Conservation (phyloP, 2,113 vertebrate species). For the Zootoca vivipara region DNA sequence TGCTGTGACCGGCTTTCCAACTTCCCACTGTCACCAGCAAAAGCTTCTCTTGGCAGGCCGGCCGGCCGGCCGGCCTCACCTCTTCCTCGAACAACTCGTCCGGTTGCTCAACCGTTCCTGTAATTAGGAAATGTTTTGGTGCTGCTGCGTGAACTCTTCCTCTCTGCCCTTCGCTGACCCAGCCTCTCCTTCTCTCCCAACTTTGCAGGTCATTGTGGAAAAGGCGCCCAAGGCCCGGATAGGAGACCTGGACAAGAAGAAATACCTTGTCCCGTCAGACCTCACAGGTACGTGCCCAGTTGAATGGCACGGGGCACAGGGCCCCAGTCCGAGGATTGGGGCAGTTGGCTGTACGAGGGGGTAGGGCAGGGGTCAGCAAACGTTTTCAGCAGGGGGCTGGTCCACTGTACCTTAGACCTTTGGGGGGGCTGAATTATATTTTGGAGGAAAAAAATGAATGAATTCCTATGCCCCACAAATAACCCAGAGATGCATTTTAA, state of each 20-base stretch:
- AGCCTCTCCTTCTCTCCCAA: fast-evolving
- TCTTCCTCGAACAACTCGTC: not conserved
- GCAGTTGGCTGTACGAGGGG: too few species aligned
- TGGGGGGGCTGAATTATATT: too few species aligned
- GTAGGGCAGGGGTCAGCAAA: too few species aligned
- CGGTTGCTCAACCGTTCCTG: not conserved
- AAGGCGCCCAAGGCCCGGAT: slow-evolving; percentile 94
- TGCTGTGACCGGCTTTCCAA: not conserved
- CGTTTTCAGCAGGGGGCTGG: too few species aligned
- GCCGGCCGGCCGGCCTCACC: not conserved
- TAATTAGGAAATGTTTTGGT: not conserved
- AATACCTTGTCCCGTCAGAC: slow-evolving; percentile 93
- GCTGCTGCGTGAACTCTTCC: not conserved
- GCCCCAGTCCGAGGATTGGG: not conserved
- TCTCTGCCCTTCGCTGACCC: not conserved
- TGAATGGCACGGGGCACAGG: not conserved
- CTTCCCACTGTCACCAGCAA: not conserved
- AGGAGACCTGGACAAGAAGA: slow-evolving; percentile 95
- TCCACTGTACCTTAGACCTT: too few species aligned
- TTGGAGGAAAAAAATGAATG: too few species aligned
- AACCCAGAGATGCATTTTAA: too few species aligned
- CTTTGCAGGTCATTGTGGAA: slow-evolving; percentile 88
- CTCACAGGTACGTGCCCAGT: slow-evolving; percentile 81
- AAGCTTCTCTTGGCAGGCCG: not conserved
- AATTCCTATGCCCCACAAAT: too few species aligned